Evolutionary conservation across 2,113 vertebrate genomes (phyloP).

Genomic region (Ciconia boyciana): DNA sequence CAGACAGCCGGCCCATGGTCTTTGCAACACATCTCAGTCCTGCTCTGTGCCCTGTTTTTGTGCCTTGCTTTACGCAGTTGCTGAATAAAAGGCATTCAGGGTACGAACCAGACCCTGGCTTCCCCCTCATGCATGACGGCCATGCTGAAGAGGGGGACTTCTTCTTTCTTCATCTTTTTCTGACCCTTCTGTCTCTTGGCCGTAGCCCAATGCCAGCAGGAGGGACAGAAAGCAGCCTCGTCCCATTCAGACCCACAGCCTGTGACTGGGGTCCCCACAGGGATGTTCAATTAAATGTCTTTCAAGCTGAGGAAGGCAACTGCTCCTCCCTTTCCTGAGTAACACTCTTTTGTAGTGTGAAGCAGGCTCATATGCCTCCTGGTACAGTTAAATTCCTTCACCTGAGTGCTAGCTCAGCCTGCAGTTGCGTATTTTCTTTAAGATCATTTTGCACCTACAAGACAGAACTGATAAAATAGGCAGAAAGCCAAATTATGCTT

Average conservation of each 20-base stretch:
- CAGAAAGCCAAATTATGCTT: not conserved
- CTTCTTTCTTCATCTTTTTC: not conserved
- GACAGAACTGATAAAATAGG: not conserved
- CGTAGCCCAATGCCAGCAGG: not conserved
- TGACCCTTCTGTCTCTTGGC: not conserved
- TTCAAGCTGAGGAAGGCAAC: not conserved
- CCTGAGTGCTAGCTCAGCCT: not conserved
- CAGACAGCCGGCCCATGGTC: not conserved
- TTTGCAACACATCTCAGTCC: not conserved
- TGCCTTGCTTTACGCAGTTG: not conserved
- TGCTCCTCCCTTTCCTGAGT: not conserved
- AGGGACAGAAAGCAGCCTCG: not conserved
- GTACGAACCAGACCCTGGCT: not conserved
- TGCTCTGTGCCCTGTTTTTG: not conserved
- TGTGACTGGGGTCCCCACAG: rapidly evolving
- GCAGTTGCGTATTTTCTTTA: not conserved
- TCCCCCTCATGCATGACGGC: not conserved
- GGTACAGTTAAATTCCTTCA: not conserved
- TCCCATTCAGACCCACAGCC: not conserved
- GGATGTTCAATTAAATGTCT: not conserved
- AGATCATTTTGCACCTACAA: not conserved
- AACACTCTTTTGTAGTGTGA: not conserved
- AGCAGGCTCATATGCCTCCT: not conserved
- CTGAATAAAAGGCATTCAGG: not conserved
- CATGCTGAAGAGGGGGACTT: not conserved